Percentiles rank a stretch among this genome's conserved stretches.
phyloP scores from a whole-genome alignment of 1,140 invertebrate genomes.

The Idris sp. region DNA sequence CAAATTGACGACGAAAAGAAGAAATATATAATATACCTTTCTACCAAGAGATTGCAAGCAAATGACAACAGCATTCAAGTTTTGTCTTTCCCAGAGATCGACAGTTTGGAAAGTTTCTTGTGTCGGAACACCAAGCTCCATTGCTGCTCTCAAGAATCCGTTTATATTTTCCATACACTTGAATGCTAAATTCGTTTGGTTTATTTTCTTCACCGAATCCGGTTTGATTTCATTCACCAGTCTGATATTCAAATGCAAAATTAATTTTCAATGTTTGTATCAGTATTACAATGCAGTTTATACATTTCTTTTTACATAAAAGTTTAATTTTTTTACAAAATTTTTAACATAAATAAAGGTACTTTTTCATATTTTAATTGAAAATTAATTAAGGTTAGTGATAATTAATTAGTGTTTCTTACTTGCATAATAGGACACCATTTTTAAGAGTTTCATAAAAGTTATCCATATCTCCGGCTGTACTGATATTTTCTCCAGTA shows the following conservation, averaged over 20 bases:
- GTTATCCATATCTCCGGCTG: conserved; percentile 92
- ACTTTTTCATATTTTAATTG: too few species aligned
- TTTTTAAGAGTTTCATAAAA: conserved; percentile 93
- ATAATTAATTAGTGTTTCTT: neutral
- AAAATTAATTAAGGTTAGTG: too few species aligned
- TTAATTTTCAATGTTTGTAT: too few species aligned
- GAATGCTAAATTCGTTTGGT: conserved; percentile 93
- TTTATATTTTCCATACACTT: conserved; percentile 99
- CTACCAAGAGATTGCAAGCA: conserved; percentile 95
- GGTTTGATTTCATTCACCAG: conserved; percentile 88
- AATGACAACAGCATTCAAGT: conserved; percentile 96
- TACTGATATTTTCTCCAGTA: conserved; percentile 88
- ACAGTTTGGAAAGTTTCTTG: conserved; percentile 98
- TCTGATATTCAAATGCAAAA: conserved; percentile 75
- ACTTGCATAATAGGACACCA: conserved; percentile 92
- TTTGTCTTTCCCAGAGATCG: conserved; percentile 96
- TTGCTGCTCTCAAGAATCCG: conserved; percentile 91
- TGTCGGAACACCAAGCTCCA: conserved; percentile 92
- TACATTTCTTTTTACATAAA: too few species aligned
- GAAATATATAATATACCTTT: conserved; percentile 82
- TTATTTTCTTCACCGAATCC: conserved; percentile 91
- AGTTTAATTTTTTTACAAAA: too few species aligned
- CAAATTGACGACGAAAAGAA: too few species aligned
- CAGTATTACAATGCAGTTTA: too few species aligned
- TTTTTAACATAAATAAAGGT: too few species aligned